phyloP scores from a whole-genome alignment of 2,888 invertebrate genomes.

The Tachina grossa region DNA sequence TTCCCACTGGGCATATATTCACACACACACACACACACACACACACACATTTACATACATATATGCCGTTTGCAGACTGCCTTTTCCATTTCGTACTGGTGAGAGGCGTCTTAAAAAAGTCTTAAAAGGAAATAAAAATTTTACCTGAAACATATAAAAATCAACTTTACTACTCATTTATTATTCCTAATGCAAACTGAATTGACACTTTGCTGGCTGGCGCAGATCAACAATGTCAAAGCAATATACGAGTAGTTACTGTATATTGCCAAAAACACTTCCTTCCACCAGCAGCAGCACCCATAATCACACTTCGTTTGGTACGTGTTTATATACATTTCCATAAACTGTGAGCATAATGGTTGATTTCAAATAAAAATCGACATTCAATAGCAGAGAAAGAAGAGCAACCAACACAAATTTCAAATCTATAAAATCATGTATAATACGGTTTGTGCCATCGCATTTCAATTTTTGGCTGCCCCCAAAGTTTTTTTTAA shows the following conservation, averaged over 20 bases:
- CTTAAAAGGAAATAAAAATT: constrained; percentile 26
- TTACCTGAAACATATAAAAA: constrained; percentile 33
- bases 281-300: neutral
- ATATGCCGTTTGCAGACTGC: neutral
- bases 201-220: constrained; percentile 71
- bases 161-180: constrained; percentile 66
- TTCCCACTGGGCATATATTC: too few species aligned
- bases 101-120: neutral
- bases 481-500: constrained; percentile 38
- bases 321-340: constrained; percentile 21
- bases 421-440: constrained; percentile 60
- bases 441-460: constrained; percentile 57
- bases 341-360: constrained; percentile 45
- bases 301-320: constrained; percentile 1
- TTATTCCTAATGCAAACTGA: constrained; percentile 71
- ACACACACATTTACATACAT: neutral
- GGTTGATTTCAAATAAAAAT: constrained; percentile 43
- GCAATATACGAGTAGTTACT: constrained; percentile 54
- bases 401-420: constrained; percentile 1
- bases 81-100: neutral
- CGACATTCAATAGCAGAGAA: constrained; percentile 21
- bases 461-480: constrained; percentile 65
- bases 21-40: too few species aligned
- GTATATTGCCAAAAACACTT: constrained; percentile 17
- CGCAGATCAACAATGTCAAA: constrained; percentile 70